A percentile compares a stretch with the other conserved stretches of the same genome.
Evolutionary conservation across 2,113 vertebrate genomes (phyloP).

Genomic region (Phodopus roborovskii): DNA sequence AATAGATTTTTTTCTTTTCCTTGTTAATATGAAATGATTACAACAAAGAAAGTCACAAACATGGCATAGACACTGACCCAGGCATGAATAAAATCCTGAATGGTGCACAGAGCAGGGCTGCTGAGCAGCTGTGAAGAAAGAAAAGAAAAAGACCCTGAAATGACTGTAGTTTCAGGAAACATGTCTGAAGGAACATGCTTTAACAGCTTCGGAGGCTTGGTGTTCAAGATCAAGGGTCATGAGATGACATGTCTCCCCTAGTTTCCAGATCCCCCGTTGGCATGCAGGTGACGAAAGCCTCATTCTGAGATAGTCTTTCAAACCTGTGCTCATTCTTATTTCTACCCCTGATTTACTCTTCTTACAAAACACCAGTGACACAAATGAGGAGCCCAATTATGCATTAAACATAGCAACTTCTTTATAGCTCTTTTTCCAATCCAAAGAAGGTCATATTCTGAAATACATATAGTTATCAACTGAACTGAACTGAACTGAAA

Average conservation of each 20-base stretch:
- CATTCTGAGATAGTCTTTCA: background rate
- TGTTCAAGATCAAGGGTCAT: background rate
- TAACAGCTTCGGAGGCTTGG: background rate
- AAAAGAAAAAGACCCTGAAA: background rate
- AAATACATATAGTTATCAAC: background rate
- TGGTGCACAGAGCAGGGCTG: background rate
- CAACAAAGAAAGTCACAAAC: background rate
- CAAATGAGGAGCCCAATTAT: background rate
- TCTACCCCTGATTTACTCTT: background rate
- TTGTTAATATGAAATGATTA: background rate
- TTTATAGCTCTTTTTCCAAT: background rate
- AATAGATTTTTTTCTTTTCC: background rate
- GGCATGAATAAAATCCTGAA: background rate
- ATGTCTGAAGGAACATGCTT: background rate
- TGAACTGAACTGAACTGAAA: background rate
- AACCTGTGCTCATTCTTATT: background rate
- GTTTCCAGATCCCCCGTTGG: background rate
- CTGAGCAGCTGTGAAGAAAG: background rate
- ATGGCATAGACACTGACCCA: background rate
- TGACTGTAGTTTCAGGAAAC: background rate
- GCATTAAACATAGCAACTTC: background rate
- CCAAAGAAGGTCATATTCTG: background rate
- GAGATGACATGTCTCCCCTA: background rate
- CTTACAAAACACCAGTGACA: background rate
- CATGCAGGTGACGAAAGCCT: background rate